phyloP scores from a whole-genome alignment of 2,113 vertebrate genomes.

The Dipodomys merriami region DNA sequence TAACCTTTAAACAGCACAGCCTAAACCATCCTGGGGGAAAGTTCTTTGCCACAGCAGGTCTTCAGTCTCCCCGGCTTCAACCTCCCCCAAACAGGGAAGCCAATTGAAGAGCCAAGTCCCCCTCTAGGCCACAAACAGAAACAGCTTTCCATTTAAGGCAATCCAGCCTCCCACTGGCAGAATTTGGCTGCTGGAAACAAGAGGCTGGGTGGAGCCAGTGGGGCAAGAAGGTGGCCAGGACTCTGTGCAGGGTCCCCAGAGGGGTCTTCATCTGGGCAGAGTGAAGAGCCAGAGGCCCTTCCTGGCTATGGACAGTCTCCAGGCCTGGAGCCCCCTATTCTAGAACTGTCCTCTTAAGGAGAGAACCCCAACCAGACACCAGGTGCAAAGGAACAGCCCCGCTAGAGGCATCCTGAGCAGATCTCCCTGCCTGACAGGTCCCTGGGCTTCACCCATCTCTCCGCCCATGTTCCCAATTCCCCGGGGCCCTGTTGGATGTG shows the following conservation, averaged over 20 bases:
- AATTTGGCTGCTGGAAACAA: conserved; percentile 59
- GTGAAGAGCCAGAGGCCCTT: rapidly evolving
- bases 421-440: background rate
- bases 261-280: background rate
- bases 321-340: background rate
- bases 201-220: conserved; percentile 9
- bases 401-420: background rate
- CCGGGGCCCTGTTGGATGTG: conserved; percentile 42
- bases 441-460: conserved; percentile 8
- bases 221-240: background rate
- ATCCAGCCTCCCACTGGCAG: conserved; percentile 61
- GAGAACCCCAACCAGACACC: background rate
- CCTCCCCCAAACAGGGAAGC: background rate
- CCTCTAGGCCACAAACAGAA: background rate
- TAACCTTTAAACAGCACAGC: background rate
- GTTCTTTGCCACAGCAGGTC: background rate
- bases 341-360: background rate
- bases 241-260: background rate
- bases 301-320: background rate
- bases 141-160: conserved; percentile 85
- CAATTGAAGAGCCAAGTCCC: background rate
- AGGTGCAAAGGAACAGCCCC: background rate
- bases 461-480: conserved; percentile 26
- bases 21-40: background rate
- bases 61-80: background rate